Conservation (phyloP, 2,797 vertebrate species). For the Momotus momota region DNA sequence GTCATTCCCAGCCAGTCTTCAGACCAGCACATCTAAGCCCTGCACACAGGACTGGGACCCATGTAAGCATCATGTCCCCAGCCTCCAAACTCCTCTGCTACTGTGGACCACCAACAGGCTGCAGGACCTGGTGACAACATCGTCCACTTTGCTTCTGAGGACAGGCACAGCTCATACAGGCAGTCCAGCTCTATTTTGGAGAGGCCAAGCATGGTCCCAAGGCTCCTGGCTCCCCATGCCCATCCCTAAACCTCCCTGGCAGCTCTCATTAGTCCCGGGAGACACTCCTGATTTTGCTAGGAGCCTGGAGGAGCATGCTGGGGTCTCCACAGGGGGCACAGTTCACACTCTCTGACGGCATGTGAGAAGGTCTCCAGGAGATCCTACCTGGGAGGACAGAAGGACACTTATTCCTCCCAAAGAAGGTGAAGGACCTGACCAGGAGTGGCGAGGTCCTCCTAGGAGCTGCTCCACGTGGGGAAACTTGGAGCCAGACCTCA, state of each 20-base stretch:
- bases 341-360: fast-evolving
- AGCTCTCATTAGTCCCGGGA: not conserved
- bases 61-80: fast-evolving
- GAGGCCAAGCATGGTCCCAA: not conserved
- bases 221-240: not conserved
- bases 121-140: not conserved
- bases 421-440: not conserved
- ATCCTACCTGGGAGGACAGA: not conserved
- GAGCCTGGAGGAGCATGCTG: not conserved
- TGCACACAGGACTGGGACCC: not conserved
- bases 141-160: not conserved
- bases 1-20: not conserved
- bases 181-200: not conserved
- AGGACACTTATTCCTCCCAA: not conserved
- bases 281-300: not conserved
- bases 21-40: not conserved
- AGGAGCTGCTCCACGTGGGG: not conserved
- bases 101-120: not conserved
- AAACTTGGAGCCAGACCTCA: not conserved
- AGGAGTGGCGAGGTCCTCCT: not conserved
- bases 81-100: not conserved
- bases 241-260: not conserved
- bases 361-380: not conserved
- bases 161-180: not conserved
- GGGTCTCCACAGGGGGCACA: not conserved